A percentile compares a stretch with the other conserved stretches of the same genome.
Evolutionary conservation across 53 echinoderm and acorn worm genomes (phyloP).

Genomic region (Antedon mediterranea): DNA sequence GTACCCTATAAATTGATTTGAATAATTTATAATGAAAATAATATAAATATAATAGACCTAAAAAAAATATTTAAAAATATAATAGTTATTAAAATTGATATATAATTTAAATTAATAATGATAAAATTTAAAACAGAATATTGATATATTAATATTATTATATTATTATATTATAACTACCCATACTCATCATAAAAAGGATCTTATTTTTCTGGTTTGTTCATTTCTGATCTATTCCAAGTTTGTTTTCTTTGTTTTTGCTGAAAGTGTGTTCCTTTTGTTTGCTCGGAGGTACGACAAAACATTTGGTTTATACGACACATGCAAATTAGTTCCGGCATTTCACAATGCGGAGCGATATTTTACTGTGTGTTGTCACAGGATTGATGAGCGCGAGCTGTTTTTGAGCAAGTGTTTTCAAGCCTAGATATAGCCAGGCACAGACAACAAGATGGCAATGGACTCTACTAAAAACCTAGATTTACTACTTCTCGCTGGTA

Average conservation of each 20-base stretch:
- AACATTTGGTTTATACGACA: not conserved
- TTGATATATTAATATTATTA: too few relatives aligned
- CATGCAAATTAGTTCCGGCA: conserved; percentile 90
- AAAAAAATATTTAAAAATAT: too few relatives aligned
- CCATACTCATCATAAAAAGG: too few relatives aligned
- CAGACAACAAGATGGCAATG: conserved; percentile 10
- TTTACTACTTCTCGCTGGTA: conserved; percentile 87
- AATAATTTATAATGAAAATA: too few relatives aligned
- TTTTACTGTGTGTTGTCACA: conserved; percentile 1
- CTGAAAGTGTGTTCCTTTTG: not conserved
- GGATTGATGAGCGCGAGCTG: not conserved
- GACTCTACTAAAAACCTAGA: conserved; percentile 59
- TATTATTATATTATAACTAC: too few relatives aligned
- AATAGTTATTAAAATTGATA: too few relatives aligned
- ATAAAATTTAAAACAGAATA: too few relatives aligned
- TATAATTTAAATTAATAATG: too few relatives aligned
- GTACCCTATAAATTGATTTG: too few relatives aligned
- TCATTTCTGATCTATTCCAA: not conserved
- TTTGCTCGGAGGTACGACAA: conserved; percentile 11
- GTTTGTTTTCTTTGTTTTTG: not conserved
- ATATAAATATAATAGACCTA: too few relatives aligned
- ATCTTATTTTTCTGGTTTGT: too few relatives aligned
- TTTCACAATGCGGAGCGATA: conserved; percentile 39
- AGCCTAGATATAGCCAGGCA: not conserved
- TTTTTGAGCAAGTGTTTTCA: not conserved